Percentiles rank a stretch among this genome's conserved stretches.
These are phyloP conservation scores for Zapornia atra DNA, from an alignment of 2,113 vertebrate genomes.

Conservation along the genomic window DNA sequence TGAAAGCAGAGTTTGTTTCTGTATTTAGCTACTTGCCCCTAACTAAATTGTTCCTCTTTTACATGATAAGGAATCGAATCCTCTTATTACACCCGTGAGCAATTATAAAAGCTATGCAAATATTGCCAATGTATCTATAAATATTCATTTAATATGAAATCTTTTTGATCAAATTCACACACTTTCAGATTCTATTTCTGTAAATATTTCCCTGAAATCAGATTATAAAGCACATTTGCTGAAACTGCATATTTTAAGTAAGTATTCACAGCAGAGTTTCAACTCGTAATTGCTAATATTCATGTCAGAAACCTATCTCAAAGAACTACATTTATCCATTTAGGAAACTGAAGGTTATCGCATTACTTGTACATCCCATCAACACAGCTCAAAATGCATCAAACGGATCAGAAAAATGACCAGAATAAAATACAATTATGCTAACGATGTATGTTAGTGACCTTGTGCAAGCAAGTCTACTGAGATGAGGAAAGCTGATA, in stretches of 20 bases:
- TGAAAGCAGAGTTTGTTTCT: not conserved
- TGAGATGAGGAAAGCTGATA: not conserved
- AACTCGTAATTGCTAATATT: not conserved
- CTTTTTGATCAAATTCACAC: not conserved
- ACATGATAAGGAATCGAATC: not conserved
- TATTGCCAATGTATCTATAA: not conserved
- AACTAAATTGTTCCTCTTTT: not conserved
- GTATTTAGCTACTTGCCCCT: not conserved
- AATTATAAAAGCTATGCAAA: conserved; percentile 5
- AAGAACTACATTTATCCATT: not conserved
- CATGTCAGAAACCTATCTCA: not conserved
- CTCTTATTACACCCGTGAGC: not conserved
- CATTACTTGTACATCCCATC: not conserved
- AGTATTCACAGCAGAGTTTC: not conserved
- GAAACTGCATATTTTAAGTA: not conserved
- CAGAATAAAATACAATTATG: not conserved
- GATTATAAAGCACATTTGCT: not conserved
- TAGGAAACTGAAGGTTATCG: not conserved
- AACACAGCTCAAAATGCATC: not conserved
- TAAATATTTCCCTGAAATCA: not conserved
- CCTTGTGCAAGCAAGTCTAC: not conserved
- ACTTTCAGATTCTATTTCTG: not conserved
- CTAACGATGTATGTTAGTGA: not conserved
- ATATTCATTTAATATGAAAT: not conserved
- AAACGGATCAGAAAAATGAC: not conserved